A percentile compares a stretch with the other conserved stretches of the same genome.
These are phyloP conservation scores for Pocillopora verrucosa DNA, from an alignment of 64 coral and sea anemone genomes.

Conservation along the genomic window DNA sequence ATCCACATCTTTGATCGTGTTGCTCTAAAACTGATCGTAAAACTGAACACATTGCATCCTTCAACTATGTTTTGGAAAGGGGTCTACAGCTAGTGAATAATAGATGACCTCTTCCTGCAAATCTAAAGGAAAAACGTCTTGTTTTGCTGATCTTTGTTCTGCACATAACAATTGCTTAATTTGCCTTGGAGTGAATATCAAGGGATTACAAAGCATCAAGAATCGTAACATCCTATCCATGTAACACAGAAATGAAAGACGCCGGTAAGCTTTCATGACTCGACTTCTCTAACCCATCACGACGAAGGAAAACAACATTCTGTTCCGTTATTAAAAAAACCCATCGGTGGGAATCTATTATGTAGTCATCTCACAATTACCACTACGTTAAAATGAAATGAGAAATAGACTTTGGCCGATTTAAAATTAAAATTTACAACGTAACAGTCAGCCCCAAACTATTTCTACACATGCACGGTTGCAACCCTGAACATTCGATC, in stretches of 20 bases:
- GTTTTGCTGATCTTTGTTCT: neutral
- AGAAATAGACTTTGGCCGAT: neutral
- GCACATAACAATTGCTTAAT: neutral
- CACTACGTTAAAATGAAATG: neutral
- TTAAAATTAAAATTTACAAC: neutral
- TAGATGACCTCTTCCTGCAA: constrained; percentile 8
- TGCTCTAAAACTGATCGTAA: neutral
- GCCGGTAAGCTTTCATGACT: neutral
- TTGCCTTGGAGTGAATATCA: neutral
- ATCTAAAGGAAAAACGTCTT: neutral
- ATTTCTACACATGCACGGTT: neutral
- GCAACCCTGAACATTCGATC: no score
- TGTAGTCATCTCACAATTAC: neutral
- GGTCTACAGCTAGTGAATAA: constrained; percentile 20
- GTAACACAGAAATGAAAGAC: neutral
- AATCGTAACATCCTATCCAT: neutral
- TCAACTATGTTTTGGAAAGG: neutral
- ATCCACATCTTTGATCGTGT: neutral
- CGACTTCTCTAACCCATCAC: neutral
- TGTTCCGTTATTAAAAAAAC: constrained; percentile 18
- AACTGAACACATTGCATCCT: neutral
- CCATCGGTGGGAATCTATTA: neutral
- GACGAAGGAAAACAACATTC: neutral
- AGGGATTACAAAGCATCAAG: neutral
- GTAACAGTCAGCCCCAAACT: neutral